Evolutionary conservation across 2,113 vertebrate species (phyloP).

Genomic region (Chionomys nivalis): DNA sequence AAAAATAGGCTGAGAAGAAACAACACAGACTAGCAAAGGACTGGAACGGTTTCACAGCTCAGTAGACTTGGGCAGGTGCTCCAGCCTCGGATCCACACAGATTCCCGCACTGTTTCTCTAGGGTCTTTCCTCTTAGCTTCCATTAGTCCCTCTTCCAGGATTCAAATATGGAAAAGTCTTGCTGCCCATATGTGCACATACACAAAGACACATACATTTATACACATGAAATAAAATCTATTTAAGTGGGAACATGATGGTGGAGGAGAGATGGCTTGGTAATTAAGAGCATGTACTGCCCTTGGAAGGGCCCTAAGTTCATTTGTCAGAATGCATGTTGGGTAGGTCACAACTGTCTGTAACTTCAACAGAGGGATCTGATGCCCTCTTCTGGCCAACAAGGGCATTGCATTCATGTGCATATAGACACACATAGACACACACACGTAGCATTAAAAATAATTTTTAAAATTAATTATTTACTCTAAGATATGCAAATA

Average conservation of each 20-base stretch:
- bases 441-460: not conserved
- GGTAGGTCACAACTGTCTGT: not conserved
- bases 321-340: not conserved
- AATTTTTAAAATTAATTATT: not conserved
- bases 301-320: not conserved
- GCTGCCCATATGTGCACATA: not conserved
- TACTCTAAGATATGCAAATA: not conserved
- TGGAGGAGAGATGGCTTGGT: not conserved
- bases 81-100: not conserved
- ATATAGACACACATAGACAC: not conserved
- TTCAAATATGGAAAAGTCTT: not conserved
- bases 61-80: too few relatives aligned
- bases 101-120: not conserved
- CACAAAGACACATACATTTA: not conserved
- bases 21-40: not conserved
- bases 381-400: not conserved
- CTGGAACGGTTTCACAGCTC: too few relatives aligned
- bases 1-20: not conserved
- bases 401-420: not conserved
- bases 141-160: not conserved
- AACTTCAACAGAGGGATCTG: not conserved
- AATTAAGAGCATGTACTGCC: not conserved
- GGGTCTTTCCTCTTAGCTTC: not conserved
- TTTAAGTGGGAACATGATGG: not conserved
- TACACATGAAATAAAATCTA: not conserved